Conservation (phyloP, 2,888 invertebrate species). For the Cryptus viduatorius region DNA sequence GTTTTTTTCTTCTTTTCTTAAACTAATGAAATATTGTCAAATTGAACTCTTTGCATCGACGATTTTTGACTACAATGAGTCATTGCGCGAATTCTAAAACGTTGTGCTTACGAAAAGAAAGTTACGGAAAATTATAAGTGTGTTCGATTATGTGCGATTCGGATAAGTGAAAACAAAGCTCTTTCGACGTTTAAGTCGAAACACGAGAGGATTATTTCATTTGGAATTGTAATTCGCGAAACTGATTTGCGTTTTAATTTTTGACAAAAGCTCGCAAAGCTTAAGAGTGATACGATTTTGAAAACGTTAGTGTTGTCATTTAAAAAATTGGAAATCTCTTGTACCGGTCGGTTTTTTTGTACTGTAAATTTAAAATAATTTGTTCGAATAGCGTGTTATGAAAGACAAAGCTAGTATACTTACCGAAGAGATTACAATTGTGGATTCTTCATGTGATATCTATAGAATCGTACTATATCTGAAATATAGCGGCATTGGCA, state of each 20-base stretch:
- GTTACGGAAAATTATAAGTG: conserved; percentile 34
- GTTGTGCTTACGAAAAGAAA: conserved; percentile 25
- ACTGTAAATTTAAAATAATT: not conserved
- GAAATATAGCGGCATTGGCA: conserved; percentile 5
- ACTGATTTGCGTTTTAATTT: not conserved
- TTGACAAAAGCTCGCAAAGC: not conserved
- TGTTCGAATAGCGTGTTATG: not conserved
- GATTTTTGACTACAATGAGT: not conserved
- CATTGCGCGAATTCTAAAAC: conserved; percentile 14
- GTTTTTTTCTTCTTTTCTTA: not conserved
- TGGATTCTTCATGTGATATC: not conserved
- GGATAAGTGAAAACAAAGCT: conserved; percentile 52
- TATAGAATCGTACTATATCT: conserved; percentile 2
- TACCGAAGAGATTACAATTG: not conserved
- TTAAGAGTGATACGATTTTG: conserved; percentile 7
- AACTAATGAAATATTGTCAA: not conserved
- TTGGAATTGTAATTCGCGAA: conserved; percentile 1
- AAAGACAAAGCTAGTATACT: not conserved
- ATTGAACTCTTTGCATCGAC: conserved; percentile 4
- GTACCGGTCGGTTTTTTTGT: not conserved
- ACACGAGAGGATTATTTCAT: conserved; percentile 5
- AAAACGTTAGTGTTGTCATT: not conserved
- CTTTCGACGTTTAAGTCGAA: conserved; percentile 4
- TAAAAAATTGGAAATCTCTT: not conserved
- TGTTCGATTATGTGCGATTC: conserved; percentile 49